Evolutionary conservation across 2,888 invertebrate species (phyloP), one percentile per base, ranked within the genome.

Genomic region (Troides helena): DNA sequence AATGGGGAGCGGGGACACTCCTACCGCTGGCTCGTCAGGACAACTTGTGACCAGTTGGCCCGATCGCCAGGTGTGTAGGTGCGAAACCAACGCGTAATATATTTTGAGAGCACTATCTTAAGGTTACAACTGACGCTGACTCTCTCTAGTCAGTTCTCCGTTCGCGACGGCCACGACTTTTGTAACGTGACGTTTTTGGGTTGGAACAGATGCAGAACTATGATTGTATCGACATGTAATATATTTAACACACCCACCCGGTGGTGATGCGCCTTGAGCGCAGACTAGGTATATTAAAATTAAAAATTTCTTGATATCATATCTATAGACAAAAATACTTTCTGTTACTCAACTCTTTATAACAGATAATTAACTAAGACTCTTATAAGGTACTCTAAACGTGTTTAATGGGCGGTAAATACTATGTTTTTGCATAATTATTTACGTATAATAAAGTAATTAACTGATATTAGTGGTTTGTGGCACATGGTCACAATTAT

Each of bases 61-160:
- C 79, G 77, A 69, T 73, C 74, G 79, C 83, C 90, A 92, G 91
- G 89, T 88, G 85, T 80, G 82, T 76, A 75, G 50, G 43, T 63
- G 43, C 23, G 57, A 80, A 81, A 83, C 85, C 85, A 87, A 80
- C 80, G 82, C 86, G 81, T 84, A 85, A 81, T 86, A 87, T 89
- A 89, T 89, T 89, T 88, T 83, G 78, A 85, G 88, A 85, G 76
- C 78, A 78, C 79, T 77, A 84, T 83, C 85, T 84, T 86, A 85
- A 82, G 79, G 81, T 64, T 75, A 78, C 65, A 60, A 43, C 46
- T 23, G 46, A 61, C 65, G 71, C 77, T 72, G 73, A 81, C 83
- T 82, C 82, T 77, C 75, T 85, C 82, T 75, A 21, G 60, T 77
- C 67, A 36, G 21, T 62, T 67, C 70, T 70, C 73, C 71, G 73